phyloP scores from a whole-genome alignment of 2,113 vertebrate species.

The Pandion haliaetus region DNA sequence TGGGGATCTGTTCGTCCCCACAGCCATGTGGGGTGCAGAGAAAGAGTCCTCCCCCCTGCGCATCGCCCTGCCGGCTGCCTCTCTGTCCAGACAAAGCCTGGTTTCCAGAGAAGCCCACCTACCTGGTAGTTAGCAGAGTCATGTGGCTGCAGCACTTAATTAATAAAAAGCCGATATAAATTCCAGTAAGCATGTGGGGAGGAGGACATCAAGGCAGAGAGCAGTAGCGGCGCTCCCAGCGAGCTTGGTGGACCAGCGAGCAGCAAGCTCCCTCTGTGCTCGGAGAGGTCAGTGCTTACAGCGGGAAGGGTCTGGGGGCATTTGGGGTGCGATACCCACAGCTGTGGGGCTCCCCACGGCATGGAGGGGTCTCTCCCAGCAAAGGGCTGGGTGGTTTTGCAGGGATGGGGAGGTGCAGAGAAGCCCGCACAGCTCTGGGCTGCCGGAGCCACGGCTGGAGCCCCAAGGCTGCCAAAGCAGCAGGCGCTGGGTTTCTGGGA shows the following conservation, averaged over 20 bases:
- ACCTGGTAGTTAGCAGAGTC: slow-evolving; percentile 31
- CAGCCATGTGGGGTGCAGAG: not conserved
- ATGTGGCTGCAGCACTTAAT: slow-evolving; percentile 59
- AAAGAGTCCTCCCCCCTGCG: not conserved
- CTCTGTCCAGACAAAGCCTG: not conserved
- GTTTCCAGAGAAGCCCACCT: slow-evolving; percentile 43
- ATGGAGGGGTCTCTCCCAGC: not conserved
- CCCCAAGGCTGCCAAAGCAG: not conserved
- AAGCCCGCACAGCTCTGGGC: not conserved
- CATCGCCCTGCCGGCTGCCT: not conserved
- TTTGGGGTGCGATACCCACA: accelerated
- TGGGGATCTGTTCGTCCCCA: not conserved
- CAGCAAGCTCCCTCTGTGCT: not conserved
- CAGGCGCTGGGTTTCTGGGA: not conserved
- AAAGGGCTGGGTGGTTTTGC: not conserved
- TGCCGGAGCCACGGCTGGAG: not conserved
- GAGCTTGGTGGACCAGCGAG: not conserved
- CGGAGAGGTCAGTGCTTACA: not conserved
- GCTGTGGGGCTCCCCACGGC: not conserved
- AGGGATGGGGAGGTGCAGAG: not conserved
- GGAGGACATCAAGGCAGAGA: not conserved
- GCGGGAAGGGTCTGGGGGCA: not conserved
- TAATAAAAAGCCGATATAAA: slow-evolving; percentile 42
- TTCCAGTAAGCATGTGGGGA: not conserved
- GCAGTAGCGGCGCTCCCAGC: accelerated